A percentile compares a stretch with the other conserved stretches of the same genome.
phyloP scores from a whole-genome alignment of 2,113 vertebrate species.

The Parus major region DNA sequence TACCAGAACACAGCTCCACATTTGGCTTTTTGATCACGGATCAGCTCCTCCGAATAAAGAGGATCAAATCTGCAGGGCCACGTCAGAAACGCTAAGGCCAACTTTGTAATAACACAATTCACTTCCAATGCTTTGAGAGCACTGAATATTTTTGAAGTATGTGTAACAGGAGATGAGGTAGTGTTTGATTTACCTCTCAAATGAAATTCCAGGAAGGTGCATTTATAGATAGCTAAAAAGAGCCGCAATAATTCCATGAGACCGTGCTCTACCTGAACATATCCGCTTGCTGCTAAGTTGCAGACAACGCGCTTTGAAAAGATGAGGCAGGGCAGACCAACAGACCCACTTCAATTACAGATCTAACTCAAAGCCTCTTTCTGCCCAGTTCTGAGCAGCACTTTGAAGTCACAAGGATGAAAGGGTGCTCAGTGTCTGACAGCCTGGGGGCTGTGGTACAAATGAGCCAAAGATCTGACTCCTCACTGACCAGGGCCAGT shows the following conservation, averaged over 20 bases:
- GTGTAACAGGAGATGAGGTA: neutral
- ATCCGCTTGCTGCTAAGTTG: neutral
- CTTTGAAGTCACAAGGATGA: neutral
- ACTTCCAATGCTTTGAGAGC: neutral
- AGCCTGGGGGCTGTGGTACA: neutral
- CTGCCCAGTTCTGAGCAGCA: neutral
- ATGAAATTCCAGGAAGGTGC: neutral
- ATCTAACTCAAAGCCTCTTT: neutral
- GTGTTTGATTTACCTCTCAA: neutral
- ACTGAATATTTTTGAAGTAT: neutral
- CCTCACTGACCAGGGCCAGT: rapidly evolving
- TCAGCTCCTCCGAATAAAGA: neutral
- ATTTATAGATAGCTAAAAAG: neutral
- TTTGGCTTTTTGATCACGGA: neutral
- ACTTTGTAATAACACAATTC: neutral
- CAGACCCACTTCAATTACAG: neutral
- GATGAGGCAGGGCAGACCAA: neutral
- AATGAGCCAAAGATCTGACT: neutral
- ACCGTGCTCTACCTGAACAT: neutral
- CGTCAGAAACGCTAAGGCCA: neutral
- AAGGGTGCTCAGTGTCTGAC: neutral
- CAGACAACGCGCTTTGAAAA: neutral
- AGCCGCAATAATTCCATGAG: neutral
- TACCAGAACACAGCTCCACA: neutral
- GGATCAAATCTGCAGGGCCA: neutral